Percentiles rank a stretch among this genome's conserved stretches.
Evolutionary conservation across 2,797 vertebrate species (phyloP).

Genomic region (Poecilia velifera): DNA sequence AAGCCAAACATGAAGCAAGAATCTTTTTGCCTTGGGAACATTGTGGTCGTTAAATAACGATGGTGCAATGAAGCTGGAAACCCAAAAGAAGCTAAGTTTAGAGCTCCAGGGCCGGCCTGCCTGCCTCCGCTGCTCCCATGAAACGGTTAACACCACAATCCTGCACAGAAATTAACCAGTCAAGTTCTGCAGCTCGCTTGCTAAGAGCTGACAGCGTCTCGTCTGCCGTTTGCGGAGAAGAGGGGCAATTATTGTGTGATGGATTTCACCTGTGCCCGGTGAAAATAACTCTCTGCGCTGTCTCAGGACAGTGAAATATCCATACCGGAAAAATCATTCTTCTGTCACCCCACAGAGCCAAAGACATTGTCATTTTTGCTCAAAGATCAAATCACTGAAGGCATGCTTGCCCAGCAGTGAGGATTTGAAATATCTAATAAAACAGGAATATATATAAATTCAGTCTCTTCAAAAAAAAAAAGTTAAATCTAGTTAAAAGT

Average conservation of each 20-base stretch:
- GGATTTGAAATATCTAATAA: constrained; percentile 58
- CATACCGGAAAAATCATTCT: constrained; percentile 22
- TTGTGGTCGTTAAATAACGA: constrained; percentile 65
- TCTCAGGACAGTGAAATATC: constrained; percentile 48
- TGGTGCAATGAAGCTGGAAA: constrained; percentile 47
- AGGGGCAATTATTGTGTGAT: constrained; percentile 64
- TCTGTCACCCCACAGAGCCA: constrained; percentile 24
- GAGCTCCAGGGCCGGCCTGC: constrained; percentile 58
- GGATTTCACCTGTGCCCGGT: constrained; percentile 64
- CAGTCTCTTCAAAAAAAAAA: constrained; percentile 65
- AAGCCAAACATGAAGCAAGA: constrained; percentile 59
- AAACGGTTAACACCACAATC: constrained; percentile 54
- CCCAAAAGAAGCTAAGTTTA: constrained; percentile 53
- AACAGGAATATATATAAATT: constrained; percentile 59
- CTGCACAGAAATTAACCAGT: constrained; percentile 56
- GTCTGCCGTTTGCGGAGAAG: constrained; percentile 51
- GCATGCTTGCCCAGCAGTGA: constrained; percentile 35
- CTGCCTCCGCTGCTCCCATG: constrained; percentile 49
- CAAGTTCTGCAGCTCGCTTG: constrained; percentile 57
- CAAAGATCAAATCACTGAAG: constrained; percentile 47
- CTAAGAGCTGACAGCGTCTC: constrained; percentile 63
- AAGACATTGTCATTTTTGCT: constrained; percentile 18
- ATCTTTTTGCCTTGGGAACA: constrained; percentile 49
- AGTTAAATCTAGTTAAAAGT: constrained; percentile 64
- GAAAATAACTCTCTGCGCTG: constrained; percentile 56